These are phyloP conservation scores for Xyrauchen texanus DNA, from an alignment of 2,113 vertebrate genomes.

Conservation along the genomic window DNA sequence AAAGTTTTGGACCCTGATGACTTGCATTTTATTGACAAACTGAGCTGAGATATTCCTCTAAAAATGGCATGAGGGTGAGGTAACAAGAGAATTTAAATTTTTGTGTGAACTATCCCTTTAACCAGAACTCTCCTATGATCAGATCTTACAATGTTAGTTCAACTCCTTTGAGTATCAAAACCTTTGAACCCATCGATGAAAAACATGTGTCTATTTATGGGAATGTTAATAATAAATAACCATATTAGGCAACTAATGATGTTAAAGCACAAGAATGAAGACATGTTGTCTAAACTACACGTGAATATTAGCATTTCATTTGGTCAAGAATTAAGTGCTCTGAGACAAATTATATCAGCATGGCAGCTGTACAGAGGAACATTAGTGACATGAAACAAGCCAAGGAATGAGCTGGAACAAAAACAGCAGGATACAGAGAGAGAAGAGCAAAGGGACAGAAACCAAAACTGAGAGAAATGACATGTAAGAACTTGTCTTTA, in stretches of 20 bases:
- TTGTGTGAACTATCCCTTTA: no score
- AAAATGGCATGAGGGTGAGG: no score
- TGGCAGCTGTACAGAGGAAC: background rate
- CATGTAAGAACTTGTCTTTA: slow-evolving; percentile 27
- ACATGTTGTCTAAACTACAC: background rate
- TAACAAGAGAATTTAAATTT: no score
- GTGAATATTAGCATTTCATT: slow-evolving; percentile 38
- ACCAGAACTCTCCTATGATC: no score
- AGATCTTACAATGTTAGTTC: no score
- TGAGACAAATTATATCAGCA: background rate
- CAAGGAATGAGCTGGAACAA: background rate
- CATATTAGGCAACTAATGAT: no score
- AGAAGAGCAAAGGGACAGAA: background rate
- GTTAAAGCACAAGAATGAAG: no score
- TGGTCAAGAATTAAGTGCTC: background rate
- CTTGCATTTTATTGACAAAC: no score
- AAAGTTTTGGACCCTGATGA: no score
- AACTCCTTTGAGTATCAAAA: no score
- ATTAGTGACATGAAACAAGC: slow-evolving; percentile 6
- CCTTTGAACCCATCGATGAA: no score
- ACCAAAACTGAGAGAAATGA: background rate
- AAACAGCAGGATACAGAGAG: background rate
- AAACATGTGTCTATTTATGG: slow-evolving; percentile 27
- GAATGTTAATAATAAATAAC: background rate
- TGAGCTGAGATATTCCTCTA: no score